Conservation (phyloP, 2,888 invertebrate species). For the Megastigmus dorsalis region DNA sequence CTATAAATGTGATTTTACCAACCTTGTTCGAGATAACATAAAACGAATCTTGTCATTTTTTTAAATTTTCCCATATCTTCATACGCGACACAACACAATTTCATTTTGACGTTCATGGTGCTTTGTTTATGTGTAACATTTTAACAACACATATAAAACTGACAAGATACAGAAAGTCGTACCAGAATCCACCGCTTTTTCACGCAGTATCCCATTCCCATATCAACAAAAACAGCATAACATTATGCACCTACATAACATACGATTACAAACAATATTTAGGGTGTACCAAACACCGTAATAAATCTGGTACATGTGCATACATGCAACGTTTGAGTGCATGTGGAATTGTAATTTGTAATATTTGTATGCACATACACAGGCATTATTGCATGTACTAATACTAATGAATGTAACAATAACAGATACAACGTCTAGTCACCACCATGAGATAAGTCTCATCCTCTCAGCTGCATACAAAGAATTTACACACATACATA, state of each 20-base stretch:
- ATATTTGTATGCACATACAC: neutral
- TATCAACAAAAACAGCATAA: neutral
- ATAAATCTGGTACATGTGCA: neutral
- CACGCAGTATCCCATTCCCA: no score
- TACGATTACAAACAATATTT: neutral
- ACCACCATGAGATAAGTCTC: neutral
- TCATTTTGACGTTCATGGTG: conserved; percentile 19
- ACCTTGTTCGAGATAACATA: conserved; percentile 2
- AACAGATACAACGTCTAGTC: no score
- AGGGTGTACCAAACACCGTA: neutral
- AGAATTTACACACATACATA: no score
- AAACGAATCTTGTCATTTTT: conserved; percentile 21
- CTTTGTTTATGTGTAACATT: conserved; percentile 27
- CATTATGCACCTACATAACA: neutral
- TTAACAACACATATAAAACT: neutral
- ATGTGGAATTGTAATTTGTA: no score
- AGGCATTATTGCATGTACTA: no score
- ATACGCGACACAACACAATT: neutral
- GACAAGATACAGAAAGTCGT: neutral
- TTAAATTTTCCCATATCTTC: neutral
- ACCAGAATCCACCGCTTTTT: no score
- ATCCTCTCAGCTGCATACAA: no score
- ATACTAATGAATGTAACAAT: no score
- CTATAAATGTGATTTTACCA: neutral
- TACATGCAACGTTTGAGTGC: neutral